A percentile compares a stretch with the other conserved stretches of the same genome.
Evolutionary conservation across 1,140 invertebrate genomes (phyloP).

Genomic region (Tetraneura akinire): DNA sequence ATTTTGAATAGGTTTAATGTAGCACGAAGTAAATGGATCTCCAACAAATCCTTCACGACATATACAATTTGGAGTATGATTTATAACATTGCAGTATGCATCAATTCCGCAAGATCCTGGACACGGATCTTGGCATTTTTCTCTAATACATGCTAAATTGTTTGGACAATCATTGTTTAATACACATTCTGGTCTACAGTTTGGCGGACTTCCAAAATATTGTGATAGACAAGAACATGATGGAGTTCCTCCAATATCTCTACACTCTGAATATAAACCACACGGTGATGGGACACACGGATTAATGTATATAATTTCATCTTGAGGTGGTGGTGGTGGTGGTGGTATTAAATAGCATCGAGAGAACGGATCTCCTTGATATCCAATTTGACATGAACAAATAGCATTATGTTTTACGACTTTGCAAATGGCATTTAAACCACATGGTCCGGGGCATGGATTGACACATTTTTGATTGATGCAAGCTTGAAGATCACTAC

Average conservation of each 20-base stretch:
- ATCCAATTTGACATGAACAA: slow-evolving; percentile 63
- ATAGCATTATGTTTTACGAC: slow-evolving; percentile 63
- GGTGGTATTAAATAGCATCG: slow-evolving; percentile 43
- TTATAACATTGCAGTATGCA: slow-evolving; percentile 63
- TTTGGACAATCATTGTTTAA: slow-evolving; percentile 70
- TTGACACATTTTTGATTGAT: slow-evolving; percentile 61
- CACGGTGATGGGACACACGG: slow-evolving; percentile 66
- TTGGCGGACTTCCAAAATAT: slow-evolving; percentile 62
- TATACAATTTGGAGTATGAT: slow-evolving; percentile 63
- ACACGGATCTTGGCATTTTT: slow-evolving; percentile 72
- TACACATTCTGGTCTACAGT: slow-evolving; percentile 71
- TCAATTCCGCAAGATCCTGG: slow-evolving; percentile 63
- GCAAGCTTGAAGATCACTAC: slow-evolving; percentile 61
- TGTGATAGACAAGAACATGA: slow-evolving; percentile 64
- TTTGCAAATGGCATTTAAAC: slow-evolving; percentile 63
- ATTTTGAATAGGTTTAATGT: slow-evolving; percentile 55
- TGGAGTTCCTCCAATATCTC: slow-evolving; percentile 73
- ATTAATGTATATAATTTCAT: slow-evolving; percentile 18
- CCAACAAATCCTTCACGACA: slow-evolving; percentile 64
- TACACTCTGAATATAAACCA: slow-evolving; percentile 75
- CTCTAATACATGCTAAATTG: slow-evolving; percentile 68
- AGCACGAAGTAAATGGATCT: slow-evolving; percentile 63
- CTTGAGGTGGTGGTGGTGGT: slow-evolving; percentile 20
- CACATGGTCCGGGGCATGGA: slow-evolving; percentile 63
- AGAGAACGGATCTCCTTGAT: slow-evolving; percentile 62